Conservation (phyloP, 2,113 vertebrate species). For the Struthidea cinerea region DNA sequence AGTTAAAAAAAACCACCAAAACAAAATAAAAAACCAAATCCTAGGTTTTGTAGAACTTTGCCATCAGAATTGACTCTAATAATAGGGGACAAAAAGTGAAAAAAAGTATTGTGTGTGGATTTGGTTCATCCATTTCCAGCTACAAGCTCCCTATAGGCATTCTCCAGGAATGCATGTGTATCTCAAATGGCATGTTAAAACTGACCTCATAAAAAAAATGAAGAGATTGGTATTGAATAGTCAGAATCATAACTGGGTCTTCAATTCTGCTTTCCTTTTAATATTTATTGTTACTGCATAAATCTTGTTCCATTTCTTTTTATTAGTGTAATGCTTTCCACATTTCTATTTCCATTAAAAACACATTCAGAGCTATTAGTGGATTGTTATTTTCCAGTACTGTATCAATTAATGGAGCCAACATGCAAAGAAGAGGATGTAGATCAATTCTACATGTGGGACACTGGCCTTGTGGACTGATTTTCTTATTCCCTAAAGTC, state of each 20-base stretch:
- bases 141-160: not conserved
- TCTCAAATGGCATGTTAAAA: not conserved
- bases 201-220: not conserved
- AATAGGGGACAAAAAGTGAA: not conserved
- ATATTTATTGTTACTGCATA: slow-evolving; percentile 43
- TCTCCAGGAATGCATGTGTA: not conserved
- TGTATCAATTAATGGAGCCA: slow-evolving; percentile 63
- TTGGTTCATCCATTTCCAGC: not conserved
- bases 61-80: not conserved
- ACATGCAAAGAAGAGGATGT: slow-evolving; percentile 15
- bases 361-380: slow-evolving; percentile 50
- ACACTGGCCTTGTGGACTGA: not conserved
- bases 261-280: not conserved
- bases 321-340: slow-evolving; percentile 34
- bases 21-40: not conserved
- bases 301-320: slow-evolving; percentile 47
- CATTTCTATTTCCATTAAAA: slow-evolving; percentile 54
- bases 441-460: slow-evolving; percentile 41
- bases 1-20: not conserved
- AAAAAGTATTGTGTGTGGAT: not conserved
- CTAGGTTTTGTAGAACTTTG: not conserved
- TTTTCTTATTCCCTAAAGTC: not conserved
- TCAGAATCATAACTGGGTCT: not conserved
- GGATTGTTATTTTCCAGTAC: slow-evolving; percentile 31
- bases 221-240: not conserved